Conservation (phyloP, 1,140 invertebrate species). For the Pentalonia nigronervosa region DNA sequence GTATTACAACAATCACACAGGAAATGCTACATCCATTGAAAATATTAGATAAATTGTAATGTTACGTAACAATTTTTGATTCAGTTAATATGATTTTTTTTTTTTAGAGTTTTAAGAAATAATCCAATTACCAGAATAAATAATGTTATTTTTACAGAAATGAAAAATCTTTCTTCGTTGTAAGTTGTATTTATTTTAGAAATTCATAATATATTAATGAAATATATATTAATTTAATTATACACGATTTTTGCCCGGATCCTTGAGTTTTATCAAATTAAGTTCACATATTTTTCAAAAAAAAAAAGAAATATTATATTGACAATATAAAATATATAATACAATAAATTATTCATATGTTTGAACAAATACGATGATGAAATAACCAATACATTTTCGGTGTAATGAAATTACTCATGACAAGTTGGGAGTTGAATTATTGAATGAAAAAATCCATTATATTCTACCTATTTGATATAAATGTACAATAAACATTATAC, state of each 20-base stretch:
- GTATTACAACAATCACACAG: not conserved
- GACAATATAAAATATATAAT: not conserved
- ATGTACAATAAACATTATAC: not conserved
- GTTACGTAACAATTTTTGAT: not conserved
- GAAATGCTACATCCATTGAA: not conserved
- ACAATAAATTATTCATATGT: not conserved
- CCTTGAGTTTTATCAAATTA: not conserved
- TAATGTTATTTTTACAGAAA: not conserved
- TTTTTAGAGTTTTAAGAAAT: slow-evolving; percentile 18
- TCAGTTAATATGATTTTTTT: not conserved
- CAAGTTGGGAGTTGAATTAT: not conserved
- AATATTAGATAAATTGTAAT: slow-evolving; percentile 30
- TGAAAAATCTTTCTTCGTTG: slow-evolving; percentile 28
- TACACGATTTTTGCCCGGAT: not conserved
- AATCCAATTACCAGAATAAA: slow-evolving; percentile 38
- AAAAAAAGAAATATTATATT: not conserved
- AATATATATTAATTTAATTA: not conserved
- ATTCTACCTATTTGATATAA: not conserved
- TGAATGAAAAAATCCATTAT: not conserved
- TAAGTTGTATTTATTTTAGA: slow-evolving; percentile 4
- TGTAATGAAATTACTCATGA: not conserved
- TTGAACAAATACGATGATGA: not conserved
- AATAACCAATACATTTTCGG: not conserved
- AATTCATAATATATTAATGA: not conserved
- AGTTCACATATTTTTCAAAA: not conserved